Conservation (phyloP, 2,113 vertebrate species). For the Scophthalmus maximus region DNA sequence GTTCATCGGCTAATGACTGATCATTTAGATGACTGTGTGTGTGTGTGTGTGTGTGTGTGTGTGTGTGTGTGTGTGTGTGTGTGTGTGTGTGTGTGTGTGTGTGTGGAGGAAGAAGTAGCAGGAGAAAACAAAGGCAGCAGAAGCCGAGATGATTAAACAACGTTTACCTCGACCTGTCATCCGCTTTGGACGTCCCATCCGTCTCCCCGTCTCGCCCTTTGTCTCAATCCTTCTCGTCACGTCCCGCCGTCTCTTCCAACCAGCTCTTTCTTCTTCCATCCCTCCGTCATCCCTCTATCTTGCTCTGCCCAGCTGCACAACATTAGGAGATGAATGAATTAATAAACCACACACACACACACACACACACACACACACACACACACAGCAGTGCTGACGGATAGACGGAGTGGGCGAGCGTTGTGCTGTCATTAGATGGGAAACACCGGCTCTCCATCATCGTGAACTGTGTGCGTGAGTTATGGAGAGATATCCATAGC, state of each 20-base stretch:
- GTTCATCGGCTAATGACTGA: slow-evolving; percentile 73
- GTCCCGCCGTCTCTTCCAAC: slow-evolving; percentile 22
- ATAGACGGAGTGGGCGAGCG: slow-evolving; percentile 61
- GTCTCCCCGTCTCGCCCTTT: slow-evolving; percentile 42
- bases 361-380: slow-evolving; percentile 34
- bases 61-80: no score
- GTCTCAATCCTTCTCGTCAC: slow-evolving; percentile 14
- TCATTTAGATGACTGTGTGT: slow-evolving; percentile 71
- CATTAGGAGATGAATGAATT: slow-evolving; percentile 77
- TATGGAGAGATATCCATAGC: slow-evolving; percentile 27
- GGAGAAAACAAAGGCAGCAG: slow-evolving; percentile 58
- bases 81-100: no score
- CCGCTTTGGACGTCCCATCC: slow-evolving; percentile 52
- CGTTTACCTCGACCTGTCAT: slow-evolving; percentile 64
- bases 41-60: no score
- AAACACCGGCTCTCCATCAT: slow-evolving; percentile 72
- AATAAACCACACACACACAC: slow-evolving; percentile 56
- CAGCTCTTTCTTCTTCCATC: slow-evolving; percentile 26
- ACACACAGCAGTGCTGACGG: slow-evolving; percentile 52
- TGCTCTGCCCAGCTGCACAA: slow-evolving; percentile 67
- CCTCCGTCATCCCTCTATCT: slow-evolving; percentile 35
- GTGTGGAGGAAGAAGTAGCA: no score
- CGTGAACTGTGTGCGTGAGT: slow-evolving; percentile 55
- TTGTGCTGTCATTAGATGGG: slow-evolving; percentile 73
- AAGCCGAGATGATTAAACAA: slow-evolving; percentile 75